Conservation (phyloP, 2,113 vertebrate species). For the Condylura cristata region DNA sequence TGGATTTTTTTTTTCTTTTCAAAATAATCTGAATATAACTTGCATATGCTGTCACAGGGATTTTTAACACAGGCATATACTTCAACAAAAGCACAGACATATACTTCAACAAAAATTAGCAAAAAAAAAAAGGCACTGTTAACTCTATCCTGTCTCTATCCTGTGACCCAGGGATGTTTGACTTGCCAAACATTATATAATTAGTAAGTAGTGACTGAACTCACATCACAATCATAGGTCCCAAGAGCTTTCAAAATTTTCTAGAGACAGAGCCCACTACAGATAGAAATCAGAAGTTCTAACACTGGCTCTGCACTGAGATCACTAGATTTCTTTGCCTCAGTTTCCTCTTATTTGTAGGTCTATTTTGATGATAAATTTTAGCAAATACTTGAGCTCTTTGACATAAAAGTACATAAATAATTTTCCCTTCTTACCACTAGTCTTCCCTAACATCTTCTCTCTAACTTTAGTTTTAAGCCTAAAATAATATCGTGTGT, state of each 20-base stretch:
- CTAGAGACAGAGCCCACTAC: not conserved
- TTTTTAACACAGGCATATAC: constrained; percentile 25
- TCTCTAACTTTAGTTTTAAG: constrained; percentile 43
- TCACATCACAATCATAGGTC: not conserved
- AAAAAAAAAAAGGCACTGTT: not conserved
- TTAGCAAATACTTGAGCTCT: constrained; percentile 33
- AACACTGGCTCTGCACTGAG: not conserved
- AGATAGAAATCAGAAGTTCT: not conserved
- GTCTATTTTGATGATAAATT: not conserved
- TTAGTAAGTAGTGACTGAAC: not conserved
- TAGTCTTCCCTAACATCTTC: constrained; percentile 47
- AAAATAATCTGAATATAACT: constrained; percentile 35
- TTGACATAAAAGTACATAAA: constrained; percentile 18
- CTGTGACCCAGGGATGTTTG: not conserved
- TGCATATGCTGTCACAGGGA: constrained; percentile 32
- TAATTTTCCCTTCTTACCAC: not conserved
- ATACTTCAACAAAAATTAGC: not conserved
- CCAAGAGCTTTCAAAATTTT: constrained; percentile 5
- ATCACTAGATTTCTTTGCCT: not conserved
- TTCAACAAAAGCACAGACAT: constrained; percentile 35
- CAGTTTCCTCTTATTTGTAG: not conserved
- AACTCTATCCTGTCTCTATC: not conserved
- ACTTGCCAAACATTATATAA: not conserved
- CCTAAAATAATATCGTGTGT: constrained; percentile 36
- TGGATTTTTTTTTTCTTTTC: not conserved